A percentile compares a stretch with the other conserved stretches of the same genome.
phyloP scores from a whole-genome alignment of 1,140 invertebrate genomes.

The Apis laboriosa region DNA sequence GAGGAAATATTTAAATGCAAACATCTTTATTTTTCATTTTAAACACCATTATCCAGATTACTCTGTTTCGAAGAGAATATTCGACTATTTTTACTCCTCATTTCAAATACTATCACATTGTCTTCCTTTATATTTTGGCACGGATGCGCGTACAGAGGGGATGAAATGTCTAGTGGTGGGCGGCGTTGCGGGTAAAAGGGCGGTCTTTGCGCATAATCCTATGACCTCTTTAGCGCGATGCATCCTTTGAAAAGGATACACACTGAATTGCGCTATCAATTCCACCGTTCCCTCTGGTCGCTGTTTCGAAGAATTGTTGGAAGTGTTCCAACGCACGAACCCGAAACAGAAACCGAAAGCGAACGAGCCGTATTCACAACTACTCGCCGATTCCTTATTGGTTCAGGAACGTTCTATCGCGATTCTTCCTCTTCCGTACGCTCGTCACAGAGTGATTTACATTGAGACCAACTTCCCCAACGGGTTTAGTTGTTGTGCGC shows the following conservation, averaged over 20 bases:
- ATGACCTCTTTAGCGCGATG: constrained; percentile 69
- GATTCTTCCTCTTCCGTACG: constrained; percentile 17
- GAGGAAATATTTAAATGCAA: no score
- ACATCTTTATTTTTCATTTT: no score
- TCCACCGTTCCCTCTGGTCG: constrained; percentile 58
- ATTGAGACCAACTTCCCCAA: constrained; percentile 18
- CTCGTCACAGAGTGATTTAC: constrained; percentile 25
- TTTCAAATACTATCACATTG: no score
- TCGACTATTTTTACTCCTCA: no score
- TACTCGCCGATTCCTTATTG: constrained; percentile 30
- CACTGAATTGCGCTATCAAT: constrained; percentile 48
- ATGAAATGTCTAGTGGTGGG: not conserved
- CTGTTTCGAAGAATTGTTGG: constrained; percentile 69
- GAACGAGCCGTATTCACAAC: constrained; percentile 22
- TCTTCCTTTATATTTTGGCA: constrained; percentile 16
- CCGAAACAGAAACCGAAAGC: constrained; percentile 24
- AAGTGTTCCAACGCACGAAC: constrained; percentile 67
- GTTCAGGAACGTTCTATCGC: constrained; percentile 3
- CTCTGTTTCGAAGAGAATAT: no score
- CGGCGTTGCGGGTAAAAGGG: constrained; percentile 35
- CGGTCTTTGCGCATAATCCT: constrained; percentile 51
- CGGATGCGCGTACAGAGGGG: not conserved
- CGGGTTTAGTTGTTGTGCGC: not conserved
- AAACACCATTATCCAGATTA: no score
- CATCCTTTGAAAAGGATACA: constrained; percentile 39